Evolutionary conservation across 2,113 vertebrate species (phyloP), one percentile per base, ranked within the genome.

Genomic region (Lophura nycthemera): DNA sequence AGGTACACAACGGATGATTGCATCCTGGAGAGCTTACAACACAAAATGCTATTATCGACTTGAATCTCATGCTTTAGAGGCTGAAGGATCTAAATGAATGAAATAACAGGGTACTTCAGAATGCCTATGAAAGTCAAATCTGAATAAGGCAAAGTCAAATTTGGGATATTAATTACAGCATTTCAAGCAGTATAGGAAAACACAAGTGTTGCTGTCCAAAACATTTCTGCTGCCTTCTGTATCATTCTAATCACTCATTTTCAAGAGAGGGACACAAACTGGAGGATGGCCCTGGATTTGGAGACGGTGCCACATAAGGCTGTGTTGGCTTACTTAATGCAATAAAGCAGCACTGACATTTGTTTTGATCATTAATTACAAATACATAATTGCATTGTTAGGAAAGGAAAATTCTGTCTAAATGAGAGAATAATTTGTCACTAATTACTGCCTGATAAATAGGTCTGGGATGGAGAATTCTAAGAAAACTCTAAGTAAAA

Each of bases 1-100:
- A 67, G 64, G 29, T 84, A 61, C 15, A 34, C 13, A 63, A 14
- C 0, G 4, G 47, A 43, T 0, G 0, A 9, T n/a, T 83, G 36
- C 63, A 30, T 75, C 80, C 57, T 67, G 57, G 27, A 64, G 48
- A 18, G 65, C 34, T 61, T n/a, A n/a, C 7, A 73, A 32, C 24
- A 69, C 36, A 76, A 48, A 50, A 38, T 61, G 69, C 19, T 36
- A 29, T 50, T 79, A 43, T 2, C 32, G 57, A 5, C 57, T 90
- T 42, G 32, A 73, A 77, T 73, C 34, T 77, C 64, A 27, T 2
- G 2, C 9, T 60, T n/a, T 69, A 54, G 64, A 64, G 24, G 13
- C 47, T 83, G 75, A 24, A 72, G 11, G 20, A 71, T 38, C 13
- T 63, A 67, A 27, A 40, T 25, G 11, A 52, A 57, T 43, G 32